Percentiles rank a stretch among this genome's conserved stretches.
Conservation (phyloP, 2,113 vertebrate genomes). For the Tylochromis polylepis region DNA sequence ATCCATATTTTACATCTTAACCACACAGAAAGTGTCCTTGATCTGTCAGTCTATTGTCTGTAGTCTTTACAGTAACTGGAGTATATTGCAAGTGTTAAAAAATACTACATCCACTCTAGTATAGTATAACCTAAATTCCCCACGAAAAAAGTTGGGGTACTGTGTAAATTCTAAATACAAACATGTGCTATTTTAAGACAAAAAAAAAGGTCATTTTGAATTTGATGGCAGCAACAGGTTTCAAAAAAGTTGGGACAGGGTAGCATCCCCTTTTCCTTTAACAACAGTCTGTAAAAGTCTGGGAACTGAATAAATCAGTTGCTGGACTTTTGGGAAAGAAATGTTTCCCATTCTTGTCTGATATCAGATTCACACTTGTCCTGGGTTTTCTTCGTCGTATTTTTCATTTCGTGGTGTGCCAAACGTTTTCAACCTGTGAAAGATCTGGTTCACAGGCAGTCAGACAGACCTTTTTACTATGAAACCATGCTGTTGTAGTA, state of each 20-base stretch:
- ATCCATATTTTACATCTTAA: neutral
- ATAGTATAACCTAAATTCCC: fast-evolving
- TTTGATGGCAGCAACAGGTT: neutral
- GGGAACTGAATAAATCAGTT: neutral
- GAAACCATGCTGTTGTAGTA: neutral
- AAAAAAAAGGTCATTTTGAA: neutral
- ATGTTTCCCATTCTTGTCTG: neutral
- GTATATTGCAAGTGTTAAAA: neutral
- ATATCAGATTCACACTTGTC: neutral
- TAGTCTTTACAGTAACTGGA: neutral
- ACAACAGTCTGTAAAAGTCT: neutral
- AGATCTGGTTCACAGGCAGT: neutral
- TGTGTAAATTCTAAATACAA: neutral
- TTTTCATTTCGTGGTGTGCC: neutral
- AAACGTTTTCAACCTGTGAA: neutral
- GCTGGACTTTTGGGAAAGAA: neutral
- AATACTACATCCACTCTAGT: neutral
- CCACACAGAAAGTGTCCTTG: neutral
- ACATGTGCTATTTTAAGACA: neutral
- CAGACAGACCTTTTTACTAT: neutral
- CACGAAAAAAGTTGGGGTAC: neutral
- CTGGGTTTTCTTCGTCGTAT: neutral
- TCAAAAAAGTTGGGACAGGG: neutral
- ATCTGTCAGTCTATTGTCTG: neutral
- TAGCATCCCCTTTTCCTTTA: neutral